Evolutionary conservation across 2,797 vertebrate species (phyloP).

Genomic region (Siniperca scherzeri): DNA sequence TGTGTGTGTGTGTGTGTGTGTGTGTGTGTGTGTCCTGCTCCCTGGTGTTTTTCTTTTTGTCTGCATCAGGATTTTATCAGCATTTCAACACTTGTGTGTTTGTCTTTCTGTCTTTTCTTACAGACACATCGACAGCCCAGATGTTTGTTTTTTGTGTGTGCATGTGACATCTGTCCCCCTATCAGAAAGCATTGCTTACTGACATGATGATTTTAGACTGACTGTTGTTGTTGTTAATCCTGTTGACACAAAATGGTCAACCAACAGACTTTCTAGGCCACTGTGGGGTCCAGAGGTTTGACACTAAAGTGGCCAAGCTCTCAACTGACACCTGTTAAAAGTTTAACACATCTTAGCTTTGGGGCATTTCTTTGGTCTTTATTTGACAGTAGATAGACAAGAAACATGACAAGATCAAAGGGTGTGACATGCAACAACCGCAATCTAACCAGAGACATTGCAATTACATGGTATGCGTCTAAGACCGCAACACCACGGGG

Average conservation of each 20-base stretch:
- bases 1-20: conserved; percentile 36
- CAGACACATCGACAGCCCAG: conserved; percentile 7
- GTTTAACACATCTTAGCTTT: neutral
- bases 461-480: neutral
- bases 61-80: conserved; percentile 9
- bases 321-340: neutral
- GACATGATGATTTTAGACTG: neutral
- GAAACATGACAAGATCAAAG: neutral
- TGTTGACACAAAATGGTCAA: neutral
- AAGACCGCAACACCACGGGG: neutral
- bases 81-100: conserved; percentile 15
- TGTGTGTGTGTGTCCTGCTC: conserved; percentile 21
- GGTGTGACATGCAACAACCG: too few species aligned
- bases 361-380: neutral
- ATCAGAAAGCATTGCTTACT: conserved; percentile 11
- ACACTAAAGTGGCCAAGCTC: neutral
- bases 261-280: neutral
- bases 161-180: conserved; percentile 2
- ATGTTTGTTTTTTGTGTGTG: conserved; percentile 4
- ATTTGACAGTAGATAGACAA: neutral
- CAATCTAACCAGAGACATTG: neutral
- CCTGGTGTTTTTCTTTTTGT: neutral
- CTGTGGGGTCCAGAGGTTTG: neutral
- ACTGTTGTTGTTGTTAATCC: neutral
- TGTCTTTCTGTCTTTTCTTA: conserved; percentile 1